Conservation (phyloP, 2,797 vertebrate species). For the Schizopygopsis pylzovi region DNA sequence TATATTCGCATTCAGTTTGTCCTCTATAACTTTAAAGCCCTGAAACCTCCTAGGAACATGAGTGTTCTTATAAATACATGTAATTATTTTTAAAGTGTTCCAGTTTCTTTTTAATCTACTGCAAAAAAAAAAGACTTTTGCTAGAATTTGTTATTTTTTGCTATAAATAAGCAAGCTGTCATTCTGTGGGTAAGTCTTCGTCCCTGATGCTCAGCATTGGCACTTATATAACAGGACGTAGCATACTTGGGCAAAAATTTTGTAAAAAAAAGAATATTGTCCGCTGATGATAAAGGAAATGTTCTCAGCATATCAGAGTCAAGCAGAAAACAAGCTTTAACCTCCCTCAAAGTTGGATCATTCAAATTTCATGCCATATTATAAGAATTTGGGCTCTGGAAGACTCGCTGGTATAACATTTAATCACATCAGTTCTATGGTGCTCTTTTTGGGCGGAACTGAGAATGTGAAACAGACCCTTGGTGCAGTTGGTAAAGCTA, state of each 20-base stretch:
- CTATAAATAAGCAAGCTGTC: slow-evolving; percentile 48
- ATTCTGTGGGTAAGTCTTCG: slow-evolving; percentile 31
- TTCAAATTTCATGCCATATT: slow-evolving; percentile 45
- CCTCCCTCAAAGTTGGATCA: slow-evolving; percentile 47
- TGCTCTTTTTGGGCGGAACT: slow-evolving; percentile 44
- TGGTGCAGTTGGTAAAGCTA: slow-evolving; percentile 40
- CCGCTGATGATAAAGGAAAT: slow-evolving; percentile 53
- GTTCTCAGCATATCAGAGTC: slow-evolving; percentile 52
- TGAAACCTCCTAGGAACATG: slow-evolving; percentile 3
- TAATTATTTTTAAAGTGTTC: slow-evolving; percentile 25
- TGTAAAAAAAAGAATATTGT: slow-evolving; percentile 46
- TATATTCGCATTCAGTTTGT: slow-evolving; percentile 4
- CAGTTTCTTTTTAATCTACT: slow-evolving; percentile 5
- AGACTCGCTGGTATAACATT: slow-evolving; percentile 18
- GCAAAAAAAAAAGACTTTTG: slow-evolving; percentile 23
- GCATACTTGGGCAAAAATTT: slow-evolving; percentile 44
- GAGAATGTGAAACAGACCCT: not conserved
- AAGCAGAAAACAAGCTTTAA: slow-evolving; percentile 55
- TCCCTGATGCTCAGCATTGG: slow-evolving; percentile 36
- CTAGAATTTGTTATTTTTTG: slow-evolving; percentile 4
- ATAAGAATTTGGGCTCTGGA: slow-evolving; percentile 42
- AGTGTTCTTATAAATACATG: slow-evolving; percentile 35
- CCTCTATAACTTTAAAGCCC: not conserved
- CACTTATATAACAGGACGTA: slow-evolving; percentile 50
- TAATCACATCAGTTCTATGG: slow-evolving; percentile 47